Evolutionary conservation across 2,888 invertebrate genomes (phyloP), one percentile per base, ranked within the genome.

Genomic region (Hydrotaea diabolus): DNA sequence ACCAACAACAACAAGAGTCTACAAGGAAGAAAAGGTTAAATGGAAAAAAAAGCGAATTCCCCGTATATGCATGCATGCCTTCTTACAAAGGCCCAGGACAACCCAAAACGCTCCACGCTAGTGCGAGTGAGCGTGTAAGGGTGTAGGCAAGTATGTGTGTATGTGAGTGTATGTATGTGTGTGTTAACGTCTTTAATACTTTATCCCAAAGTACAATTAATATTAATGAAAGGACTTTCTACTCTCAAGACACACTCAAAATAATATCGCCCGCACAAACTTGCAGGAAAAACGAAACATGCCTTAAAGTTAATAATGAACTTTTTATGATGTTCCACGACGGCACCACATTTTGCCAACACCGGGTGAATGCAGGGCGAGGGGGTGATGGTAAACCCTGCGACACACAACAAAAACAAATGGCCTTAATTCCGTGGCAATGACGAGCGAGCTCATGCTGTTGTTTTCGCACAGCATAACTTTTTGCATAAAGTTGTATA

Each of bases 141-240:
- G n/a, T n/a, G n/a, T 11, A n/a, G 2, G 53, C 15, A 15, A 9
- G 11, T 43, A 11, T 43, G 7, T 43, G 5, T 17, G 17, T 11
- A 17, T 53, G 53, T 17, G 53, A n/a, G 3, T 26, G 26, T 13
- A 15, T 7, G 7, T 23, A 17, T 0, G 21, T 23, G 23, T 23
- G 8, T 19, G 62, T 15, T 26, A 2, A 4, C 13, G 26, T 15
- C 13, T 62, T 26, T 15, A 31, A 31, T 62, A 31, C 31, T 62
- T 31, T 62, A 3, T 31, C 26, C 26, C 31, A 31, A 59, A 62
- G 8, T 31, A 31, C 62, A 62, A 31, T 62, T 62, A 62, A 62
- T 62, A 62, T 62, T 62, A 31, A 31, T 62, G 62, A 62, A 15
- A 31, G 62, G 31, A 62, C 31, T 62, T 62, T 62, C 31, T n/a